These are phyloP conservation scores for Chymomyza costata DNA, from an alignment of 1,140 invertebrate species.

Conservation along the genomic window DNA sequence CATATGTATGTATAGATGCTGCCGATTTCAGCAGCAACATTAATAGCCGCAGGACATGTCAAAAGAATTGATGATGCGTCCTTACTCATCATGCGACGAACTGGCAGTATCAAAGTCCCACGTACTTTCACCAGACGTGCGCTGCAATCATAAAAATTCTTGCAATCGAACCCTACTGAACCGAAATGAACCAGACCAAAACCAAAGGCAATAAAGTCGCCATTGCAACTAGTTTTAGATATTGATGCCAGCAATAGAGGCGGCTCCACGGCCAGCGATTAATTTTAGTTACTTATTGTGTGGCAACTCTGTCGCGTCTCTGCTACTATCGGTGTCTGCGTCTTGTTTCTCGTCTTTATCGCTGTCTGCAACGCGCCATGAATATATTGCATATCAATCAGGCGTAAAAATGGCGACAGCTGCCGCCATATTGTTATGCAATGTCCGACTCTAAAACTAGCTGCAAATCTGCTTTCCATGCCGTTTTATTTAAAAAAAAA, in stretches of 20 bases:
- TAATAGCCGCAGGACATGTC: conserved; percentile 58
- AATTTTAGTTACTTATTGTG: conserved; percentile 35
- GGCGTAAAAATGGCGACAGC: conserved; percentile 34
- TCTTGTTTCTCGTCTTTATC: neutral
- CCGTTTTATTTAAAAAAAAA: conserved; percentile 19
- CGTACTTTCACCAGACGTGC: conserved; percentile 45
- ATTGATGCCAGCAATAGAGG: conserved; percentile 16
- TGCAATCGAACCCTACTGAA: neutral
- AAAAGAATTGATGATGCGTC: conserved; percentile 60
- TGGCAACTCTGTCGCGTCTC: neutral
- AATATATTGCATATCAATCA: conserved; percentile 59
- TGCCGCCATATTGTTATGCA: conserved; percentile 39
- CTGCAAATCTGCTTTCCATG: neutral
- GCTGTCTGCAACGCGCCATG: conserved; percentile 18
- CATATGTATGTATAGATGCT: conserved; percentile 26
- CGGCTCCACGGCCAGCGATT: conserved; percentile 36
- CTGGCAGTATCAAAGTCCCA: too few species aligned
- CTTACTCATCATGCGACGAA: too few species aligned
- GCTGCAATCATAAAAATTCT: conserved; percentile 50
- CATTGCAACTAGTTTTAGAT: too few species aligned
- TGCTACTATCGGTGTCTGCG: conserved; percentile 12
- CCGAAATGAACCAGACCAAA: neutral
- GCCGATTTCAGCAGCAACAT: conserved; percentile 16
- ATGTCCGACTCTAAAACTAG: conserved; percentile 26
- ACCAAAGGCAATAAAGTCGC: conserved; percentile 26